Conservation (phyloP, 2,888 invertebrate genomes). For the Omphaloscelis lunosa region DNA sequence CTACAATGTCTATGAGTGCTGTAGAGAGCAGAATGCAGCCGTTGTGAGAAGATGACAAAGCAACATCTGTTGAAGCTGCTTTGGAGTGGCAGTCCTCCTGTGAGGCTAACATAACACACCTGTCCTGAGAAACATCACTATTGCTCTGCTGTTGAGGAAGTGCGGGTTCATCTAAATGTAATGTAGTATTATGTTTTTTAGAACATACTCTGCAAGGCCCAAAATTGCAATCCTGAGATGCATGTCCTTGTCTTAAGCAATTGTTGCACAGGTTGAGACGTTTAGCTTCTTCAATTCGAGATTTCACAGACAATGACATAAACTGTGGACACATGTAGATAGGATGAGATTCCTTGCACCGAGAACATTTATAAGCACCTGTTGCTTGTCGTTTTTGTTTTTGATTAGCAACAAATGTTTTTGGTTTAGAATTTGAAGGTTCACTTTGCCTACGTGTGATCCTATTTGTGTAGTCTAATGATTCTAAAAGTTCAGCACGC, state of each 20-base stretch:
- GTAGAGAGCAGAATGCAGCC: slow-evolving; percentile 8
- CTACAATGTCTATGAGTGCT: slow-evolving; percentile 12
- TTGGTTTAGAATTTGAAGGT: not conserved
- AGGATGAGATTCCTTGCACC: too few relatives aligned
- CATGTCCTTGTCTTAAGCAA: not conserved
- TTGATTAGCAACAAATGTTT: not conserved
- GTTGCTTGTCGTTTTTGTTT: not conserved
- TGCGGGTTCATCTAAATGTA: slow-evolving; percentile 2
- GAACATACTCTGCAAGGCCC: slow-evolving; percentile 13
- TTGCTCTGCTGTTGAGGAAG: not conserved
- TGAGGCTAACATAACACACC: slow-evolving; percentile 10
- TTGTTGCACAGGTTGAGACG: not conserved
- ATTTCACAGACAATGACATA: too few relatives aligned
- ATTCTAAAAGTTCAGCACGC: not conserved
- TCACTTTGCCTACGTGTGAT: too few relatives aligned
- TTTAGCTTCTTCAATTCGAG: too few relatives aligned
- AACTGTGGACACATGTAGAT: too few relatives aligned
- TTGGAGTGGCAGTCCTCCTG: slow-evolving; percentile 2
- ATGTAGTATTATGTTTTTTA: not conserved
- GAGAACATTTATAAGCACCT: too few relatives aligned
- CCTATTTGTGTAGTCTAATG: too few relatives aligned
- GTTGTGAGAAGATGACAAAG: not conserved
- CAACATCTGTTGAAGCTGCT: slow-evolving; percentile 1
- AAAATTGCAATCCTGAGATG: slow-evolving; percentile 6
- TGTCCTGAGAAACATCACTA: not conserved